Conservation (phyloP, 2,113 vertebrate species). For the Thermophis baileyi region DNA sequence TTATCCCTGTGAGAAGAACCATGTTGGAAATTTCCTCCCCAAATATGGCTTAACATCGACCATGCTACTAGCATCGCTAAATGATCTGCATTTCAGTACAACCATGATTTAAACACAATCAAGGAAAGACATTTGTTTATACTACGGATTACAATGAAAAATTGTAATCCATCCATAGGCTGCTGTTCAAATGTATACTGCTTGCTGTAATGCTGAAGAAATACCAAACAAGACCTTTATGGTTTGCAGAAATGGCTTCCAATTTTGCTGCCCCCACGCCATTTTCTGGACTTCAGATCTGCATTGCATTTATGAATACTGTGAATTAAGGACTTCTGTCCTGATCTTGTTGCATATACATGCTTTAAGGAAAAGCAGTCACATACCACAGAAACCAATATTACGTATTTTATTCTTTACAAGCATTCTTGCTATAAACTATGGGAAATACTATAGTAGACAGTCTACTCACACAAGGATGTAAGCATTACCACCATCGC, state of each 20-base stretch:
- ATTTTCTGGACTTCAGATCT: not conserved
- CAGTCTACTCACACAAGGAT: not conserved
- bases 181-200: not conserved
- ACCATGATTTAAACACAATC: not conserved
- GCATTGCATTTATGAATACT: not conserved
- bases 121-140: not conserved
- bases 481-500: not conserved
- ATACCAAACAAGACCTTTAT: not conserved
- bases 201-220: not conserved
- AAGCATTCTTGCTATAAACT: not conserved
- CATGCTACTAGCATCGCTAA: not conserved
- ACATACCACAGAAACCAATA: not conserved
- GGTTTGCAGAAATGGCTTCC: not conserved
- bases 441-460: not conserved
- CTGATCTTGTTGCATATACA: not conserved
- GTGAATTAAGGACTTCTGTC: not conserved
- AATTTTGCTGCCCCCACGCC: not conserved
- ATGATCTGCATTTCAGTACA: not conserved
- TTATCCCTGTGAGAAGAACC: not conserved
- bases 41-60: not conserved
- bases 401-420: not conserved
- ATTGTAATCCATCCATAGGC: not conserved
- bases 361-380: not conserved
- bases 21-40: not conserved
- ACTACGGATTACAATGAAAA: not conserved